These are phyloP conservation scores for Eupithecia abbreviata DNA, from an alignment of 2,888 invertebrate genomes.

Conservation along the genomic window DNA sequence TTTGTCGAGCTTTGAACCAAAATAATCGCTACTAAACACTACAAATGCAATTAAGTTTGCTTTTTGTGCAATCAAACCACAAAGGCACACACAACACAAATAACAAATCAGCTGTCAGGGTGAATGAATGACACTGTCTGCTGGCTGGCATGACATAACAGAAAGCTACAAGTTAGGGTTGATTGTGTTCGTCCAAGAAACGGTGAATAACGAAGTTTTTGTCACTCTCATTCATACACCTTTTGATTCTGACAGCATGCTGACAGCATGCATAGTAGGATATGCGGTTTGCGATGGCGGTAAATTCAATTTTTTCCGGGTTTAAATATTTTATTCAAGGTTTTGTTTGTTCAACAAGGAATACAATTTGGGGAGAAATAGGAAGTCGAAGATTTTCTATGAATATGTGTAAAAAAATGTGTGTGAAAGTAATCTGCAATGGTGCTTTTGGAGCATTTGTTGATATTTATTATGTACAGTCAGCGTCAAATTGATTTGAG, in stretches of 20 bases:
- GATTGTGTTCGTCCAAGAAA: neutral
- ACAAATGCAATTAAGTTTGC: constrained; percentile 30
- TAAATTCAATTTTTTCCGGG: too few species aligned
- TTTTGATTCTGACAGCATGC: too few species aligned
- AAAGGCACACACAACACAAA: neutral
- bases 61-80: constrained; percentile 1
- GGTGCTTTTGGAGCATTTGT: neutral
- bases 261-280: too few species aligned
- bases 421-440: neutral
- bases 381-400: neutral
- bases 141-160: neutral
- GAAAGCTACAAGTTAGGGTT: neutral
- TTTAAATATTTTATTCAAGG: too few species aligned
- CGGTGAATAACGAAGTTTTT: neutral
- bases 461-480: neutral
- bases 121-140: neutral
- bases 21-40: constrained; percentile 10
- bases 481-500: too few species aligned
- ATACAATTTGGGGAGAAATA: neutral
- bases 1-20: neutral
- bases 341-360: too few species aligned
- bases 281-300: too few species aligned
- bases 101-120: constrained; percentile 9
- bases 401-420: too few species aligned
- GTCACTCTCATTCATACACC: too few species aligned